Conservation (phyloP, 2,888 invertebrate genomes). For the Nysson spinosus region DNA sequence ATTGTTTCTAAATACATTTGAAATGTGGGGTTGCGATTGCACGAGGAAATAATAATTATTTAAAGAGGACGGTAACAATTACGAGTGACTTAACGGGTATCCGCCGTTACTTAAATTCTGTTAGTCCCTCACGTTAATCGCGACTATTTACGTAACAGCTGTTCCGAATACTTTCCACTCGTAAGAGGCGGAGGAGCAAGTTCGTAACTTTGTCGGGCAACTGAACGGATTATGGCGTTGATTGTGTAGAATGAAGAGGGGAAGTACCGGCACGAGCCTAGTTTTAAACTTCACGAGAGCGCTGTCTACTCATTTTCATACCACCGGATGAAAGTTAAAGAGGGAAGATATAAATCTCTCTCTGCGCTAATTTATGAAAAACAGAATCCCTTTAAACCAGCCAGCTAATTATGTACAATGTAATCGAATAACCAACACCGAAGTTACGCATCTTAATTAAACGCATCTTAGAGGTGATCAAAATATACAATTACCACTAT, state of each 20-base stretch:
- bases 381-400: too few species aligned
- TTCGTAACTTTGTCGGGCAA: conserved; percentile 52
- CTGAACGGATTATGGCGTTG: conserved; percentile 58
- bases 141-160: conserved; percentile 32
- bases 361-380: neutral
- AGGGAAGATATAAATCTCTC: neutral
- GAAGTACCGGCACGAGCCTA: conserved; percentile 34
- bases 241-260: conserved; percentile 47
- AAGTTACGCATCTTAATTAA: too few species aligned
- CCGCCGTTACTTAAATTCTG: conserved; percentile 17
- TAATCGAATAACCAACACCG: too few species aligned
- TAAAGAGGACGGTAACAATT: neutral
- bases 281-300: conserved; percentile 49
- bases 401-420: too few species aligned
- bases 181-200: conserved; percentile 33
- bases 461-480: too few species aligned
- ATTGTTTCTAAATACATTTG: too few species aligned
- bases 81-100: neutral
- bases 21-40: neutral
- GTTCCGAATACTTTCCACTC: conserved; percentile 32
- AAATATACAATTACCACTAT: too few species aligned
- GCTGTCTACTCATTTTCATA: conserved; percentile 32
- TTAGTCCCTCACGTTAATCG: conserved; percentile 13
- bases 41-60: neutral
- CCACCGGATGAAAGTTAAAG: conserved; percentile 16